Percentiles rank a stretch among this genome's conserved stretches.
Conservation (phyloP, 2,888 invertebrate genomes). For the Amphipyra berbera region DNA sequence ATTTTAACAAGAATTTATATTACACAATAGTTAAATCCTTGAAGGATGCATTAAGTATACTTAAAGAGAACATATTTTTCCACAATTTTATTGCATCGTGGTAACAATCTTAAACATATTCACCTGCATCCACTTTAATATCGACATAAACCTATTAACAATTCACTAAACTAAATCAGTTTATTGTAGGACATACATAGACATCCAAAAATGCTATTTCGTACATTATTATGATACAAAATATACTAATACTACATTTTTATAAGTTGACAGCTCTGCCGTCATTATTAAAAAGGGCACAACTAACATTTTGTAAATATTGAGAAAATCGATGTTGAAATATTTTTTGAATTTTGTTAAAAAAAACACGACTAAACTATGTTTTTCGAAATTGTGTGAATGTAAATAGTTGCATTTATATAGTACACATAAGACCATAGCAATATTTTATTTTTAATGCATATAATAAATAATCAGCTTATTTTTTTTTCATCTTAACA, state of each 20-base stretch:
- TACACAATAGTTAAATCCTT: slow-evolving; percentile 71
- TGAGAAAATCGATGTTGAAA: too few species aligned
- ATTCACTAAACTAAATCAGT: slow-evolving; percentile 73
- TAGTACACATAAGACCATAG: too few species aligned
- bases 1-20: slow-evolving; percentile 67
- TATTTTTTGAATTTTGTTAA: too few species aligned
- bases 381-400: too few species aligned
- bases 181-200: slow-evolving; percentile 70
- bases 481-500: too few species aligned
- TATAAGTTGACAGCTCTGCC: slow-evolving; percentile 58
- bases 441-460: too few species aligned
- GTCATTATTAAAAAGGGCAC: too few species aligned
- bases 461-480: too few species aligned
- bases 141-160: slow-evolving; percentile 65
- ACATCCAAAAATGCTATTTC: slow-evolving; percentile 74
- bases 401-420: too few species aligned
- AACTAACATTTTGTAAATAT: too few species aligned
- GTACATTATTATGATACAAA: slow-evolving; percentile 70
- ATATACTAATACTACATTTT: slow-evolving; percentile 63
- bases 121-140: slow-evolving; percentile 79
- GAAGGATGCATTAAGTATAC: slow-evolving; percentile 69
- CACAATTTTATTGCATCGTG: slow-evolving; percentile 71
- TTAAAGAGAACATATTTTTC: slow-evolving; percentile 78
- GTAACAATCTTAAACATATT: slow-evolving; percentile 82
- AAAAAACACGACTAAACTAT: too few species aligned